Evolutionary conservation across 2,797 vertebrate genomes (phyloP), one percentile per base, ranked within the genome.

Genomic region (Psittacula echo): DNA sequence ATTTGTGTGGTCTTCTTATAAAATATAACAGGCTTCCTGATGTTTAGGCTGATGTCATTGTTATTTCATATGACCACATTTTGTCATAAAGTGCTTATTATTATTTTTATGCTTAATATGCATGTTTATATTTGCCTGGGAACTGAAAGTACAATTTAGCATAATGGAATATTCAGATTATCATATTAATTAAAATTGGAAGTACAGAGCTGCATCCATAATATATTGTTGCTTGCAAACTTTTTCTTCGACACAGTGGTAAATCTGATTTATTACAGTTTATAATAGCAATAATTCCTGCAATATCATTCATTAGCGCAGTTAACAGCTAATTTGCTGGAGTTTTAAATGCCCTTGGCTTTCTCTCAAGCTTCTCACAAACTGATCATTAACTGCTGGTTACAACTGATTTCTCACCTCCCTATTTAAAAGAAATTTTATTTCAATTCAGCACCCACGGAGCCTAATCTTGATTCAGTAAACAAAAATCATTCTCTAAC

Each of bases 321-420:
- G 95, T 97, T 98, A 97, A 97, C 95, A 94, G 97, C 94, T 97
- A 97, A 98, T 98, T 98, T 98, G 76, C 95, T 96, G 75, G 84
- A 95, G 89, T 95, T 97, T 96, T 97, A 97, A 97, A 96, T 97
- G 97, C 93, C 95, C 68, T 98, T 97, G 97, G 97, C 95, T 96
- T 97, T 97, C 88, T 95, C 87, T 96, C 97, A 98, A 98, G 97
- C 97, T 96, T 94, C 96, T 98, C 83, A 75, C 83, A 97, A 96
- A 96, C 96, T 97, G 83, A 89, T 97, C 96, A 97, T 98, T 98
- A 98, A 97, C 93, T 91, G 89, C 92, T 95, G 92, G 97, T 97
- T 97, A 91, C 94, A 97, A 97, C 87, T 97, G 96, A 98, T 98
- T 98, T 97, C 96, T 97, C 95, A 89, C 90, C 84, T 77, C 60